Percentiles rank a stretch among this genome's conserved stretches.
These are phyloP conservation scores for Hirundichthys speculiger DNA, from an alignment of 2,113 vertebrate genomes.

Conservation along the genomic window DNA sequence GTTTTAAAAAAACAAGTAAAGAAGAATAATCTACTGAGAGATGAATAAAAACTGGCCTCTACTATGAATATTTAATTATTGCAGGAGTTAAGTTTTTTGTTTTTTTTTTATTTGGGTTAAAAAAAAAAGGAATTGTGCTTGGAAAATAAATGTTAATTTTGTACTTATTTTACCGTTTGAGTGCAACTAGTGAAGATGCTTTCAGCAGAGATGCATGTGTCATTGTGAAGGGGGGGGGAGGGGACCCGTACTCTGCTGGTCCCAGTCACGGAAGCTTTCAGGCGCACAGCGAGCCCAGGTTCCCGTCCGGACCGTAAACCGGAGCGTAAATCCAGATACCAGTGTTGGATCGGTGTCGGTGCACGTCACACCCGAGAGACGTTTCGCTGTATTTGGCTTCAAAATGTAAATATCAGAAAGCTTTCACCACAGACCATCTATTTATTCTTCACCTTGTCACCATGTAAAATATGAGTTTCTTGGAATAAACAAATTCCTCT, in stretches of 20 bases:
- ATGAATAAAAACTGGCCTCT: conserved; percentile 46
- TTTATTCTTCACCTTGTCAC: conserved; percentile 67
- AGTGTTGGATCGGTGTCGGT: no score
- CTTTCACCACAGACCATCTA: conserved; percentile 40
- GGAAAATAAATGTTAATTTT: conserved; percentile 35
- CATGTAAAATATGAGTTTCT: conserved; percentile 40
- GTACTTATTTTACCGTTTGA: conserved; percentile 28
- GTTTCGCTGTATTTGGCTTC: conserved; percentile 37
- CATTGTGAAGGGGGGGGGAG: conserved; percentile 4
- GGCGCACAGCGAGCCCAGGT: no score
- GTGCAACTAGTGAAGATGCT: conserved; percentile 49
- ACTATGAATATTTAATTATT: conserved; percentile 43
- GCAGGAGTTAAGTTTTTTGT: conserved; percentile 9
- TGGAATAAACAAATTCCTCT: conserved; percentile 64
- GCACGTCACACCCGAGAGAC: not conserved
- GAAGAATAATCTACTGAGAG: conserved; percentile 36
- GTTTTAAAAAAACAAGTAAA: conserved; percentile 27
- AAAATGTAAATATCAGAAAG: conserved; percentile 40
- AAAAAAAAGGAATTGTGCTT: conserved; percentile 3
- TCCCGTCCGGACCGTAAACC: no score
- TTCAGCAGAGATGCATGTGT: conserved; percentile 58
- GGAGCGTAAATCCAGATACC: no score
- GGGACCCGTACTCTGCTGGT: no score
- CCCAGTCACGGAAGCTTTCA: no score
- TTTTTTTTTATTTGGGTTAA: conserved; percentile 29